These are phyloP conservation scores for Etheostoma cragini DNA, from an alignment of 2,113 vertebrate species.

Conservation along the genomic window DNA sequence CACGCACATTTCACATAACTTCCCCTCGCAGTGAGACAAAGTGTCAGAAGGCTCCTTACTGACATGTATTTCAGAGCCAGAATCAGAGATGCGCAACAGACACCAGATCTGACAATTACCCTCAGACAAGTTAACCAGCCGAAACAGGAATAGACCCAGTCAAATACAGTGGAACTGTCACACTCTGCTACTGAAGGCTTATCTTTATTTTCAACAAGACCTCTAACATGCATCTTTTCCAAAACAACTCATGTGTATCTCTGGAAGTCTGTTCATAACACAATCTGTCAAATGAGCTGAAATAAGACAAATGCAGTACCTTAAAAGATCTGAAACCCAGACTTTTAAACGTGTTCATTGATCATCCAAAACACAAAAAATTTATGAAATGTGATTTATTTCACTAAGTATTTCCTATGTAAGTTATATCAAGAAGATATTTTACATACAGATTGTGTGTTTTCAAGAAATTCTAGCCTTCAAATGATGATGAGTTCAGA, in stretches of 20 bases:
- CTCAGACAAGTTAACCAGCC: slow-evolving; percentile 74
- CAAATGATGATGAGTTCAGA: background rate
- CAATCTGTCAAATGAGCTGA: slow-evolving; percentile 39
- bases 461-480: slow-evolving; percentile 13
- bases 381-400: background rate
- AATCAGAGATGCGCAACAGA: slow-evolving; percentile 73
- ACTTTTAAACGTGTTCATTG: slow-evolving; percentile 22
- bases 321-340: background rate
- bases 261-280: slow-evolving; percentile 24
- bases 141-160: slow-evolving; percentile 52
- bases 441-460: background rate
- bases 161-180: slow-evolving; percentile 60
- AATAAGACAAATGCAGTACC: slow-evolving; percentile 14
- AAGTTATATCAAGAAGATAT: background rate
- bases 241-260: slow-evolving; percentile 41
- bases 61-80: slow-evolving; percentile 68
- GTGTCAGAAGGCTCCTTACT: slow-evolving; percentile 62
- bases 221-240: slow-evolving; percentile 24
- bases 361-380: slow-evolving; percentile 14
- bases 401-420: background rate
- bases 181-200: slow-evolving; percentile 43
- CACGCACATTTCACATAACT: slow-evolving; percentile 66
- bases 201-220: slow-evolving; percentile 54
- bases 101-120: slow-evolving; percentile 76
- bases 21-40: slow-evolving; percentile 53